These are phyloP conservation scores for Strigamia transsilvanica DNA, from an alignment of 2,888 invertebrate genomes.

Conservation along the genomic window DNA sequence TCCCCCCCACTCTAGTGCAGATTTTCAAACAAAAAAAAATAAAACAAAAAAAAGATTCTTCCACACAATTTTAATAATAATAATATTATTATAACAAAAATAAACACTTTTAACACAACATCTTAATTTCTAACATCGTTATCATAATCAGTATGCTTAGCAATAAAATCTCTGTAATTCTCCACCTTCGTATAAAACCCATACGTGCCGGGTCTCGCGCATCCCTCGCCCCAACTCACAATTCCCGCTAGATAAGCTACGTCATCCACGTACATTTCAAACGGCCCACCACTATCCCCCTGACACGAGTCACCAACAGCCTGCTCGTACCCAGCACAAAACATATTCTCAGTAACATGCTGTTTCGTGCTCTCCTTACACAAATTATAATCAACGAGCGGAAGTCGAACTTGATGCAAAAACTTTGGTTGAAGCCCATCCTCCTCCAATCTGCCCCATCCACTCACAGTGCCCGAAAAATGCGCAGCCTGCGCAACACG, in stretches of 20 bases:
- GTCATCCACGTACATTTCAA: constrained; percentile 57
- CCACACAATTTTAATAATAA: too few species aligned
- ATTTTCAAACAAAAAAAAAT: not conserved
- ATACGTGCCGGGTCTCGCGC: constrained; percentile 59
- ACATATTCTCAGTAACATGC: constrained; percentile 57
- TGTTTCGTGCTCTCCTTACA: constrained; percentile 59
- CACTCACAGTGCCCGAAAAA: constrained; percentile 58
- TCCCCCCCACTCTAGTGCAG: not conserved
- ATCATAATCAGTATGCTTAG: constrained; percentile 23
- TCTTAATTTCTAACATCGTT: not conserved
- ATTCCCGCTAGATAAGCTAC: constrained; percentile 59
- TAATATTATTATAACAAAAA: not conserved
- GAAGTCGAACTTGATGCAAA: constrained; percentile 59
- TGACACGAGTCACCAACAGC: constrained; percentile 60
- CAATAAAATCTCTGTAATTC: constrained; percentile 59
- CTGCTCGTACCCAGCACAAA: constrained; percentile 59
- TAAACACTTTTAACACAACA: not conserved
- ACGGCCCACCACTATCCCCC: constrained; percentile 60
- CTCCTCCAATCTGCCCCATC: constrained; percentile 60
- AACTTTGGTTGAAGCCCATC: constrained; percentile 58
- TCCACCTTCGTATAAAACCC: constrained; percentile 60
- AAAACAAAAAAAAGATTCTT: too few species aligned
- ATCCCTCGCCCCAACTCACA: constrained; percentile 61
- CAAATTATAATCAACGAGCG: constrained; percentile 58
- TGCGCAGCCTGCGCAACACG: not conserved